Percentiles rank a stretch among this genome's conserved stretches.
Evolutionary conservation across 2,113 vertebrate species (phyloP).

Genomic region (Scalopus aquaticus): DNA sequence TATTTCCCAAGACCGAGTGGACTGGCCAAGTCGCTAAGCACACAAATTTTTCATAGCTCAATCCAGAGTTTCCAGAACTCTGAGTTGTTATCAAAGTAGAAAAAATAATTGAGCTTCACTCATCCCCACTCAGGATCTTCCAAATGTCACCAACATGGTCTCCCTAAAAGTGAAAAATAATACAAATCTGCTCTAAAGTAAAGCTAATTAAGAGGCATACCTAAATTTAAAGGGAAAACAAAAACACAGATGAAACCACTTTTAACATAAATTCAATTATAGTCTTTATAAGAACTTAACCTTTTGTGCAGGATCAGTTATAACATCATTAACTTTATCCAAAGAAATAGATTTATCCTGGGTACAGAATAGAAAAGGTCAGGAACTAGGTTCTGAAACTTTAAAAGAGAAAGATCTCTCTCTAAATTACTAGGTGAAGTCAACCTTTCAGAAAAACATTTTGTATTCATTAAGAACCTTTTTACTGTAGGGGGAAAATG

Average conservation of each 20-base stretch:
- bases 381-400: slow-evolving; percentile 60
- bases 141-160: neutral
- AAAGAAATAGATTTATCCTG: slow-evolving; percentile 74
- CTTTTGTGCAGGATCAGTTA: slow-evolving; percentile 73
- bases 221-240: slow-evolving; percentile 49
- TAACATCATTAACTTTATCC: slow-evolving; percentile 66
- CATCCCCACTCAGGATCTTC: neutral
- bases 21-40: slow-evolving; percentile 42
- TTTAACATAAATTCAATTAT: slow-evolving; percentile 62
- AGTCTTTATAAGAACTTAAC: slow-evolving; percentile 64
- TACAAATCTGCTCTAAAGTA: neutral
- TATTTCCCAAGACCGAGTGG: slow-evolving; percentile 50
- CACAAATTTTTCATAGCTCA: slow-evolving; percentile 46
- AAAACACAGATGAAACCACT: slow-evolving; percentile 45
- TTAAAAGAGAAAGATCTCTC: slow-evolving; percentile 51
- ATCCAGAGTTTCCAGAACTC: slow-evolving; percentile 27
- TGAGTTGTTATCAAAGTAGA: neutral
- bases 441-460: slow-evolving; percentile 64
- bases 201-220: slow-evolving; percentile 32
- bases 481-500: neutral
- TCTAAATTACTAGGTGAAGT: slow-evolving; percentile 61
- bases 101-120: neutral
- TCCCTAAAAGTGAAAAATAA: slow-evolving; percentile 4
- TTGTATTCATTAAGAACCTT: slow-evolving; percentile 49
- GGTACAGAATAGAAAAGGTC: slow-evolving; percentile 63